Evolutionary conservation across 2,888 invertebrate genomes (phyloP).

Genomic region (Neoscelio sp.): DNA sequence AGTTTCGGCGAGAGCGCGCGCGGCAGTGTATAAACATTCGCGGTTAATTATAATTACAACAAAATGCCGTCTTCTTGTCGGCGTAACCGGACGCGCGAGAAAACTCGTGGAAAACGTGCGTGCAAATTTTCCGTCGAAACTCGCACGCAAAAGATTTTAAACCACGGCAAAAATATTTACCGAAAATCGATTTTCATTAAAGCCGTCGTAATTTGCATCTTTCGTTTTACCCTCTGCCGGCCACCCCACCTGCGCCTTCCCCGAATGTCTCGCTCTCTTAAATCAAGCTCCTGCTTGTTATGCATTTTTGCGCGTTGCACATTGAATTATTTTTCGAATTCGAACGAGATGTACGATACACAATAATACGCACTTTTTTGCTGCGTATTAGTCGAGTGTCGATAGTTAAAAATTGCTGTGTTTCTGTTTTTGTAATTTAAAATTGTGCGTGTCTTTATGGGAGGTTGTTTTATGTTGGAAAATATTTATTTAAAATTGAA

Average conservation of each 20-base stretch:
- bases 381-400: too few species aligned
- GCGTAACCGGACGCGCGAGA: too few species aligned
- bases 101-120: neutral
- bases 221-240: constrained; percentile 71
- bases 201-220: constrained; percentile 70
- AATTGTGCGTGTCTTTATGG: too few species aligned
- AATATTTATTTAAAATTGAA: too few species aligned
- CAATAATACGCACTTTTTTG: neutral
- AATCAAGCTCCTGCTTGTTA: constrained; percentile 68
- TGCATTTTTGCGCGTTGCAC: constrained; percentile 62
- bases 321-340: constrained; percentile 52
- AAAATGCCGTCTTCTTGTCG: constrained; percentile 6
- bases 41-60: constrained; percentile 37
- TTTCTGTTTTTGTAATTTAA: too few species aligned
- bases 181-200: constrained; percentile 72
- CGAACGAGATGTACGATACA: constrained; percentile 14
- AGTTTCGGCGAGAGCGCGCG: constrained; percentile 31
- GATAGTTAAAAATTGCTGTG: too few species aligned
- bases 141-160: constrained; percentile 32
- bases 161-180: constrained; percentile 67
- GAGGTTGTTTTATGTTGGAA: too few species aligned
- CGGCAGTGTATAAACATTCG: constrained; percentile 47
- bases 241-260: constrained; percentile 64
- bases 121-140: constrained; percentile 9
- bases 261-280: constrained; percentile 67